Evolutionary conservation across 2,797 vertebrate genomes (phyloP).

Genomic region (Anableps anableps): DNA sequence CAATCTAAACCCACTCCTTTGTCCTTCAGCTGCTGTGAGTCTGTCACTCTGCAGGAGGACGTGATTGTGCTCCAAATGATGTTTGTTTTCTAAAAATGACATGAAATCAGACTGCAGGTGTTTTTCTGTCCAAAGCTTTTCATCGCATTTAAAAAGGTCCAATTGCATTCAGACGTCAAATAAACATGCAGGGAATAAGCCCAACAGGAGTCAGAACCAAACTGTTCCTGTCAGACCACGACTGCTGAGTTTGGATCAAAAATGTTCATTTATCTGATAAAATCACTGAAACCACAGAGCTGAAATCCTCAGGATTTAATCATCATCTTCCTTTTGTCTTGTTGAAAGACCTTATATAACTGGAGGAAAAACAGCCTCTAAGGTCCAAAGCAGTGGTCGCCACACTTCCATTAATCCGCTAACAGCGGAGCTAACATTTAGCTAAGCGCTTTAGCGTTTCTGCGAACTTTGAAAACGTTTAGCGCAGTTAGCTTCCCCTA

Average conservation of each 20-base stretch:
- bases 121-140: slow-evolving; percentile 1
- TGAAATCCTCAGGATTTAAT: neutral
- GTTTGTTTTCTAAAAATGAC: neutral
- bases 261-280: neutral
- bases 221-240: neutral
- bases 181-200: neutral
- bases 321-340: neutral
- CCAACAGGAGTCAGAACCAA: neutral
- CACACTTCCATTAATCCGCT: too few species aligned
- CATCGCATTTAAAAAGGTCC: neutral
- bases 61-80: neutral
- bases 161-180: neutral
- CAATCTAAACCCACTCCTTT: neutral
- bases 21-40: neutral
- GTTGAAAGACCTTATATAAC: neutral
- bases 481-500: too few species aligned
- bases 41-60: neutral
- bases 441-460: too few species aligned
- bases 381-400: too few species aligned
- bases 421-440: too few species aligned
- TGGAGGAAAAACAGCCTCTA: too few species aligned
- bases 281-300: neutral
- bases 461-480: too few species aligned
- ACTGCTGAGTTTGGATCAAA: neutral
- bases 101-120: neutral